These are phyloP conservation scores for Heliothis virescens DNA, from an alignment of 1,140 invertebrate genomes.

Conservation along the genomic window DNA sequence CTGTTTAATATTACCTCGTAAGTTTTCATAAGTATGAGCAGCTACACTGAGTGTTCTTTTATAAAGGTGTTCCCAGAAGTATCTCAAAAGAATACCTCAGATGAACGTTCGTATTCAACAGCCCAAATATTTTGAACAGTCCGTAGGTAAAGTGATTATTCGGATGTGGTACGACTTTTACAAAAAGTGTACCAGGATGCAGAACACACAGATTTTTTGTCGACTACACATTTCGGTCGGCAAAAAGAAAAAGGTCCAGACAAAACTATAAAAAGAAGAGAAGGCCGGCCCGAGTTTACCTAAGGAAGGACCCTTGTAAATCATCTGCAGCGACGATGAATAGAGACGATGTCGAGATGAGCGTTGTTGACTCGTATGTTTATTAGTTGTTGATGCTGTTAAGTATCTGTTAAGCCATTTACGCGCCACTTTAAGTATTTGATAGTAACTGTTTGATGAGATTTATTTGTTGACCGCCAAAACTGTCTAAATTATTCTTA, in stretches of 20 bases:
- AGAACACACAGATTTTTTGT: slow-evolving; percentile 82
- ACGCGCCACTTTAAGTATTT: slow-evolving; percentile 57
- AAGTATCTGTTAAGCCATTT: slow-evolving; percentile 81
- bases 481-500: not conserved
- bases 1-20: slow-evolving; percentile 14
- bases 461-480: not conserved
- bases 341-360: slow-evolving; percentile 73
- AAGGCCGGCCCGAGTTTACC: slow-evolving; percentile 83
- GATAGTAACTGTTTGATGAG: not conserved
- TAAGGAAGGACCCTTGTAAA: slow-evolving; percentile 86
- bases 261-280: slow-evolving; percentile 84
- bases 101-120: slow-evolving; percentile 73
- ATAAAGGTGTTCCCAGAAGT: slow-evolving; percentile 72
- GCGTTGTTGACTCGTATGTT: slow-evolving; percentile 81
- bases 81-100: slow-evolving; percentile 72
- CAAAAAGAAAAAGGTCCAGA: slow-evolving; percentile 79
- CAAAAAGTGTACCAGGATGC: slow-evolving; percentile 84
- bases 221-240: slow-evolving; percentile 75
- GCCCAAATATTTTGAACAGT: slow-evolving; percentile 84
- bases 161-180: slow-evolving; percentile 83
- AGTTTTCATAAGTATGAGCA: slow-evolving; percentile 48
- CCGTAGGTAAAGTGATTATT: slow-evolving; percentile 85
- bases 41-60: slow-evolving; percentile 37
- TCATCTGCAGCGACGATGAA: slow-evolving; percentile 82
- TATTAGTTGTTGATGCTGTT: slow-evolving; percentile 81